Conservation (phyloP, 2,113 vertebrate species). For the Setophaga coronata region DNA sequence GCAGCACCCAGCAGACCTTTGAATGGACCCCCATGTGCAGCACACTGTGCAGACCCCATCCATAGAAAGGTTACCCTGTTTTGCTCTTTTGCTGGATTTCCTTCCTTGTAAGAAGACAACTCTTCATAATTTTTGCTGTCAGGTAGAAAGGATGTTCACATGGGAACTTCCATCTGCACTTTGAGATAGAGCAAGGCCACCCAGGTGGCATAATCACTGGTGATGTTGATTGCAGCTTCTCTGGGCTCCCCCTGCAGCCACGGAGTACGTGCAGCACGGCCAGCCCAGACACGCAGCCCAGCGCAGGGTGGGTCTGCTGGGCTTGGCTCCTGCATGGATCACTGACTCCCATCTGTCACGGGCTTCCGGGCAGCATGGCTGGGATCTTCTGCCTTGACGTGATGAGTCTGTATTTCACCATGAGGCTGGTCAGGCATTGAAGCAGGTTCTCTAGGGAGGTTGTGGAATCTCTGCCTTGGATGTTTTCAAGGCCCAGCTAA, state of each 20-base stretch:
- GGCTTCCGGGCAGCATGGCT: neutral
- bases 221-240: neutral
- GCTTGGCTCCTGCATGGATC: neutral
- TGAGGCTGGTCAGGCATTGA: neutral
- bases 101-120: neutral
- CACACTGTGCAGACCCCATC: neutral
- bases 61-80: neutral
- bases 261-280: neutral
- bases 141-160: neutral
- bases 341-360: rapidly evolving
- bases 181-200: neutral
- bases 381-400: neutral
- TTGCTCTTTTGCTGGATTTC: neutral
- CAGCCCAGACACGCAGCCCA: neutral
- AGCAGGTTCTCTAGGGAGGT: neutral
- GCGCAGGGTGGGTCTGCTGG: rapidly evolving
- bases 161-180: neutral
- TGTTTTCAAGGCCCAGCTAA: neutral
- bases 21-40: neutral
- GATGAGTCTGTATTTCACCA: neutral
- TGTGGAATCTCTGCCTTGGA: neutral
- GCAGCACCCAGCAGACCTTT: neutral
- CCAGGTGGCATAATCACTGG: neutral
- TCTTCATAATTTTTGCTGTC: neutral
- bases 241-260: neutral